phyloP scores from a whole-genome alignment of 2,113 vertebrate genomes.

The Manacus vitellinus region DNA sequence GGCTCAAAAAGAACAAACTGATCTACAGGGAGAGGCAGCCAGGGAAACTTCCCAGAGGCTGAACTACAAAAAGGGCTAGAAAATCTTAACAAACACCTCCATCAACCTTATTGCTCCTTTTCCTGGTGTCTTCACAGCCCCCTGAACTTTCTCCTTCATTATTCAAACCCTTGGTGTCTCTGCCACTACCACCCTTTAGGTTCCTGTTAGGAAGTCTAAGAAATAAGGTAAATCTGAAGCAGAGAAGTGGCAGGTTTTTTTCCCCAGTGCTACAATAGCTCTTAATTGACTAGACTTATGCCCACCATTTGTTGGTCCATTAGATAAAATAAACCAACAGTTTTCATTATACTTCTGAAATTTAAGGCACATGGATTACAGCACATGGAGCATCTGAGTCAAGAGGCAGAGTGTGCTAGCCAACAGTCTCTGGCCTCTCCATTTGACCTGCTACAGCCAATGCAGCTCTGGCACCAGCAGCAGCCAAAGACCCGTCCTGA shows the following conservation, averaged over 20 bases:
- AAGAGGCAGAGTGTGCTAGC: neutral
- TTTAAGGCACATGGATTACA: neutral
- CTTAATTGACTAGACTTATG: neutral
- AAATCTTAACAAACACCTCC: neutral
- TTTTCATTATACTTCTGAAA: neutral
- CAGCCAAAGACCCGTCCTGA: slow-evolving; percentile 12
- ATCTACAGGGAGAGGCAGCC: neutral
- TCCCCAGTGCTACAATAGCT: neutral
- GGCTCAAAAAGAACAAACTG: neutral
- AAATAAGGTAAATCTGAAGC: neutral
- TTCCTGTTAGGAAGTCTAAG: neutral
- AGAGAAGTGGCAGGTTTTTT: neutral
- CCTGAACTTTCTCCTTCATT: neutral
- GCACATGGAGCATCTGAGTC: neutral
- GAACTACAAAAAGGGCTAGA: neutral
- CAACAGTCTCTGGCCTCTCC: neutral
- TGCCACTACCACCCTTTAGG: neutral
- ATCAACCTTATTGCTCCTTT: neutral
- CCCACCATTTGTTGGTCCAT: neutral
- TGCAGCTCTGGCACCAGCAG: neutral
- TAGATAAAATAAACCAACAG: neutral
- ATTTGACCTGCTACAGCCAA: slow-evolving; percentile 21
- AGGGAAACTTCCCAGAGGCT: neutral
- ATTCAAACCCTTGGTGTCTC: neutral
- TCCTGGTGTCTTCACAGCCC: neutral